These are phyloP conservation scores for Tetragnatha montana DNA, from an alignment of 2,888 invertebrate genomes.

Conservation along the genomic window DNA sequence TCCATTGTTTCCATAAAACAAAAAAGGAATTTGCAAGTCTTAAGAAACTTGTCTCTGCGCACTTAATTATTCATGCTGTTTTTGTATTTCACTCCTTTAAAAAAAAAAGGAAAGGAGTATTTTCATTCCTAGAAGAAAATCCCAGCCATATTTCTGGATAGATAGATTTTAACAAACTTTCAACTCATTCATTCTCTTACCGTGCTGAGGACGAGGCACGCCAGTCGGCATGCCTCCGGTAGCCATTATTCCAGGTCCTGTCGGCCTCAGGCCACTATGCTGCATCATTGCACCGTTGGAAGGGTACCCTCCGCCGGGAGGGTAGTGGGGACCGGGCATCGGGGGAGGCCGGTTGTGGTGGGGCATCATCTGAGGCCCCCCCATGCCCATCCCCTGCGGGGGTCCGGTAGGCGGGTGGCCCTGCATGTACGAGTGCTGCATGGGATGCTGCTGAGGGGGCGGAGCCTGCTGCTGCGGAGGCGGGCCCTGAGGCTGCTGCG, in stretches of 20 bases:
- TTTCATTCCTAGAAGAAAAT: too few species aligned
- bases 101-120: too few species aligned
- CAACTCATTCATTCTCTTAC: too few species aligned
- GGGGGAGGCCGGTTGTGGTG: conserved; percentile 53
- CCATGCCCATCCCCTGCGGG: conserved; percentile 38
- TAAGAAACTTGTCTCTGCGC: too few species aligned
- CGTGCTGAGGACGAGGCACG: conserved; percentile 61
- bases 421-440: conserved; percentile 56
- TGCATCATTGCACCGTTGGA: conserved; percentile 66
- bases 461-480: neutral
- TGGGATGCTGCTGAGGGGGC: conserved; percentile 40
- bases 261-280: conserved; percentile 53
- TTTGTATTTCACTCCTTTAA: too few species aligned
- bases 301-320: conserved; percentile 59
- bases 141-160: too few species aligned
- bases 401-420: conserved; percentile 52
- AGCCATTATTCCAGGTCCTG: conserved; percentile 59
- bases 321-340: conserved; percentile 56
- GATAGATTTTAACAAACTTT: conserved; percentile 9
- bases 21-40: too few species aligned
- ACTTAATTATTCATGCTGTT: too few species aligned
- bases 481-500: neutral
- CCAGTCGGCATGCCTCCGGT: conserved; percentile 59
- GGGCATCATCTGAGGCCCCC: conserved; percentile 63
- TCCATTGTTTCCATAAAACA: too few species aligned